A percentile compares a stretch with the other conserved stretches of the same genome.
These are phyloP conservation scores for Alces alces DNA, from an alignment of 2,113 vertebrate genomes.

Conservation along the genomic window DNA sequence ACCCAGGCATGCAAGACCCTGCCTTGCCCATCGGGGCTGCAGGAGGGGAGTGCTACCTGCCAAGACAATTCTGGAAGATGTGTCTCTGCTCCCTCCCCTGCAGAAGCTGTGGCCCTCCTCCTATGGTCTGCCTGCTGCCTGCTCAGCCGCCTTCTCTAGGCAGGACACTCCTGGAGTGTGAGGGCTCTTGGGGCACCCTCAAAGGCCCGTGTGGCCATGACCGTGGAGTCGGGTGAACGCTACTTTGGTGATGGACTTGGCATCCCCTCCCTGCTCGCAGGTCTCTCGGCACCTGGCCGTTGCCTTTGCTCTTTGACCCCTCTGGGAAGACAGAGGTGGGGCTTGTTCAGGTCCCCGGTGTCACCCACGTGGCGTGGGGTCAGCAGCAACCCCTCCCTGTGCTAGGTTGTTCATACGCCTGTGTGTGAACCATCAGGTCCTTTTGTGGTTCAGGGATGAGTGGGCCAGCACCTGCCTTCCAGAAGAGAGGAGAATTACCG, in stretches of 20 bases:
- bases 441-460: neutral
- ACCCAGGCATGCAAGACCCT: rapidly evolving
- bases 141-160: neutral
- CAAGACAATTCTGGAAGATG: neutral
- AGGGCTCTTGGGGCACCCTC: neutral
- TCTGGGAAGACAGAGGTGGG: neutral
- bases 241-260: neutral
- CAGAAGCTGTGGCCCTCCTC: neutral
- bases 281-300: neutral
- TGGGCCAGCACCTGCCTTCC: neutral
- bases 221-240: neutral
- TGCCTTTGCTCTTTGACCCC: neutral
- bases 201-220: rapidly evolving
- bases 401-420: neutral
- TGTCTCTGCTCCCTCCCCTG: neutral
- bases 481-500: neutral
- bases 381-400: too few relatives aligned
- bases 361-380: rapidly evolving
- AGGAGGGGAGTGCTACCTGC: neutral
- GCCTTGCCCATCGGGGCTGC: rapidly evolving
- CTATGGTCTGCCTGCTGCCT: neutral
- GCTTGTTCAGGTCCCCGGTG: neutral
- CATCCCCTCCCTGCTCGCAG: neutral
- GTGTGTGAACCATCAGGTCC: neutral
- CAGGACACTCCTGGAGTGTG: neutral